Conservation (phyloP, 2,888 invertebrate species). For the Ischnus inquisitorius region DNA sequence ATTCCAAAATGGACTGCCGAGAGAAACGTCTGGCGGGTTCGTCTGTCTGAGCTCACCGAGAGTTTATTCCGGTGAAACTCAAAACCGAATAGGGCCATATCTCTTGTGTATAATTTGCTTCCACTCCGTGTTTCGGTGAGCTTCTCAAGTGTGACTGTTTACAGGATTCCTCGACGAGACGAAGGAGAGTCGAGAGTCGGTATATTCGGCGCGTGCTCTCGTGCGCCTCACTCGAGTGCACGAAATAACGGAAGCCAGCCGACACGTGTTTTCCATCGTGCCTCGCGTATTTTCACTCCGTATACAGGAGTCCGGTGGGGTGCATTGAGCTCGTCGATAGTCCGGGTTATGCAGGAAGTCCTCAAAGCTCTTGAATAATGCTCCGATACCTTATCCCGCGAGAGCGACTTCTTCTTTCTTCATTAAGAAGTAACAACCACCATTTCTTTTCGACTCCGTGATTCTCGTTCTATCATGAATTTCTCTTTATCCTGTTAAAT, state of each 20-base stretch:
- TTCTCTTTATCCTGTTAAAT: not conserved
- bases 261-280: slow-evolving; percentile 73
- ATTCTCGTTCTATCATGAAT: no score
- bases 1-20: not conserved
- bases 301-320: slow-evolving; percentile 15
- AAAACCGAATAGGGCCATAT: slow-evolving; percentile 10
- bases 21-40: no score
- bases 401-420: slow-evolving; percentile 1
- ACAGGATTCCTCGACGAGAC: slow-evolving; percentile 65
- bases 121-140: slow-evolving; percentile 49
- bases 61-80: slow-evolving; percentile 43
- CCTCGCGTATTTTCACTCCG: slow-evolving; percentile 46
- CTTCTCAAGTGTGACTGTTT: slow-evolving; percentile 64
- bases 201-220: slow-evolving; percentile 58
- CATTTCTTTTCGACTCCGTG: no score
- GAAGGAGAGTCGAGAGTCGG: slow-evolving; percentile 23
- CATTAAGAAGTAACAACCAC: not conserved
- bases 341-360: slow-evolving; percentile 58
- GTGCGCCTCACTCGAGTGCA: no score
- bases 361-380: slow-evolving; percentile 46
- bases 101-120: slow-evolving; percentile 46
- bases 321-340: slow-evolving; percentile 40
- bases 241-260: slow-evolving; percentile 68
- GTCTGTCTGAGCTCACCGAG: slow-evolving; percentile 27
- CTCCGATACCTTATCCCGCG: slow-evolving; percentile 37